Conservation (phyloP, 2,888 invertebrate species). For the Ischnus inquisitorius region DNA sequence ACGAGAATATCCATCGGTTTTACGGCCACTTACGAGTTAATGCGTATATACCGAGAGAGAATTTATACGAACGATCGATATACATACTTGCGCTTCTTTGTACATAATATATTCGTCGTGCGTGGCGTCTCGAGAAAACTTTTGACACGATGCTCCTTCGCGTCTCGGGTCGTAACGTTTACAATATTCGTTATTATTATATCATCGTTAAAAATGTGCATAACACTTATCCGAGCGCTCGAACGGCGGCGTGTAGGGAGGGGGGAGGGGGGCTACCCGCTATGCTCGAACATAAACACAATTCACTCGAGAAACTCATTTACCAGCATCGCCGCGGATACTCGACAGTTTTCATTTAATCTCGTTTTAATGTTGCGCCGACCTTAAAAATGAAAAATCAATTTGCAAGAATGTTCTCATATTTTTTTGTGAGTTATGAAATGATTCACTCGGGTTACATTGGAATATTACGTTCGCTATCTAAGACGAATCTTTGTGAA, state of each 20-base stretch:
- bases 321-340: neutral
- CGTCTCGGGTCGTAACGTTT: conserved; percentile 8
- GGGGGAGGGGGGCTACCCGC: conserved; percentile 5
- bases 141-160: conserved; percentile 8
- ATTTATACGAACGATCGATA: conserved; percentile 55
- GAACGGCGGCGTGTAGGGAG: neutral
- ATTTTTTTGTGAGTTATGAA: neutral
- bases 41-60: conserved; percentile 39
- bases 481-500: too few species aligned
- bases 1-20: conserved; percentile 53
- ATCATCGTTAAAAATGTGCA: conserved; percentile 51
- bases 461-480: too few species aligned
- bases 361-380: neutral
- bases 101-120: conserved; percentile 18
- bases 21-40: conserved; percentile 54
- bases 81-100: conserved; percentile 10
- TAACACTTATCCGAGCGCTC: conserved; percentile 37
- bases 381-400: neutral
- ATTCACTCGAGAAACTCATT: conserved; percentile 1
- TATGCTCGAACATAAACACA: conserved; percentile 21
- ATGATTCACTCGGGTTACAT: neutral
- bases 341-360: neutral
- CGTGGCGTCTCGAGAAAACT: conserved; percentile 31
- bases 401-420: neutral
- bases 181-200: conserved; percentile 52